Evolutionary conservation across 1,140 invertebrate genomes (phyloP).

Genomic region (Papilio polytes): DNA sequence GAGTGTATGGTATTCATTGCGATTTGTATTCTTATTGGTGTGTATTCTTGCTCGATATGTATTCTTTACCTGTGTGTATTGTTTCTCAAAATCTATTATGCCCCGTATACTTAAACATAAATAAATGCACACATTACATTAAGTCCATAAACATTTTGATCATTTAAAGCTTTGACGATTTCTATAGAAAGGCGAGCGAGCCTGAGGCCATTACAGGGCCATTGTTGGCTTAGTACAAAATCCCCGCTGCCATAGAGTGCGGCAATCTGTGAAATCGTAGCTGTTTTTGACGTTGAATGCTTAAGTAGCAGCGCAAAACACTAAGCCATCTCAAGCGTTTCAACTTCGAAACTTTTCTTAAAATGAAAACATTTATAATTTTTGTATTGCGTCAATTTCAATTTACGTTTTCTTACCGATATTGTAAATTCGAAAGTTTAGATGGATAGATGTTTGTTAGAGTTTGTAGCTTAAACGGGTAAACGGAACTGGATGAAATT

Average conservation of each 20-base stretch:
- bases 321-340: conserved; percentile 12
- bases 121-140: background rate
- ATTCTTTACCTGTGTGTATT: too few species aligned
- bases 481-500: too few species aligned
- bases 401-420: too few species aligned
- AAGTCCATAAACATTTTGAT: background rate
- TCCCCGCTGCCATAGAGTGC: conserved; percentile 20
- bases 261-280: conserved; percentile 26
- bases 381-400: background rate
- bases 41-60: too few species aligned
- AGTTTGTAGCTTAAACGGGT: too few species aligned
- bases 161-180: conserved; percentile 6
- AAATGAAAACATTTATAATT: conserved; percentile 10
- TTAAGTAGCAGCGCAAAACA: conserved; percentile 21
- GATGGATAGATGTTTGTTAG: too few species aligned
- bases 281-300: conserved; percentile 27
- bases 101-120: background rate
- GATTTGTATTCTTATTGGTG: too few species aligned
- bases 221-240: conserved; percentile 24
- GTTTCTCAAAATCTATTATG: background rate
- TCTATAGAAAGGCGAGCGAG: background rate
- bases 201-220: conserved; percentile 3
- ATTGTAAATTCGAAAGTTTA: too few species aligned
- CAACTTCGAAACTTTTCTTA: background rate
- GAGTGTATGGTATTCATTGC: too few species aligned